Percentiles rank a stretch among this genome's conserved stretches.
Evolutionary conservation across 2,888 invertebrate genomes (phyloP).

Genomic region (Plagodis pulveraria): DNA sequence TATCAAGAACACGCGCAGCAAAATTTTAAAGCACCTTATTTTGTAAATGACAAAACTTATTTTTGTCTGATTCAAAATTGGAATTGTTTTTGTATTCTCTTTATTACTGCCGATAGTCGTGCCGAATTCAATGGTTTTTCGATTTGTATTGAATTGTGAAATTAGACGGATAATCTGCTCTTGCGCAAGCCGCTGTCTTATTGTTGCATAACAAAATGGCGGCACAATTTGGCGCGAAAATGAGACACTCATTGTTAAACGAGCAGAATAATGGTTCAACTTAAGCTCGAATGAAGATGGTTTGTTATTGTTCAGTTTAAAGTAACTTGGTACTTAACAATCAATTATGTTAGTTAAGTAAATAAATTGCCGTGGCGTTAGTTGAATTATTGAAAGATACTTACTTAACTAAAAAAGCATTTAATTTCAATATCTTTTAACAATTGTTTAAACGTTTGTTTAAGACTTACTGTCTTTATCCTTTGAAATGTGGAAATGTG

Average conservation of each 20-base stretch:
- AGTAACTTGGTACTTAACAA: neutral
- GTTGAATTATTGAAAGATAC: too few relatives aligned
- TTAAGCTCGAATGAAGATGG: conserved; percentile 16
- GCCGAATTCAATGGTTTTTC: conserved; percentile 64
- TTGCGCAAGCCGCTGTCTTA: conserved; percentile 54
- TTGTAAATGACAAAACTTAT: conserved; percentile 21
- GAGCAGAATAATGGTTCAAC: too few relatives aligned
- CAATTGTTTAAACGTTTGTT: too few relatives aligned
- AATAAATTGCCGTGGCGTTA: too few relatives aligned
- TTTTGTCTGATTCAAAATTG: conserved; percentile 9
- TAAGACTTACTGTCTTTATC: too few relatives aligned
- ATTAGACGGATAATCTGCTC: conserved; percentile 69
- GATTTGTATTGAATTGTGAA: conserved; percentile 62
- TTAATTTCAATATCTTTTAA: too few relatives aligned
- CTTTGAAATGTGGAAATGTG: too few relatives aligned
- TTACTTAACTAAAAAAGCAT: too few relatives aligned
- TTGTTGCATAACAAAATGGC: conserved; percentile 57
- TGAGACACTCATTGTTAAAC: conserved; percentile 45
- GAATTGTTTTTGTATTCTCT: conserved; percentile 1
- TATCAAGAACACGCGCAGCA: conserved; percentile 34
- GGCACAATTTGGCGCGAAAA: conserved; percentile 52
- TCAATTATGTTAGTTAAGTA: too few relatives aligned
- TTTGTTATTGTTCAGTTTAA: conserved; percentile 6
- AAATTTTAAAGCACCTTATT: conserved; percentile 29
- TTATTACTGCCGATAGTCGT: conserved; percentile 54